Conservation (phyloP, 2,797 vertebrate species). For the Falco peregrinus region DNA sequence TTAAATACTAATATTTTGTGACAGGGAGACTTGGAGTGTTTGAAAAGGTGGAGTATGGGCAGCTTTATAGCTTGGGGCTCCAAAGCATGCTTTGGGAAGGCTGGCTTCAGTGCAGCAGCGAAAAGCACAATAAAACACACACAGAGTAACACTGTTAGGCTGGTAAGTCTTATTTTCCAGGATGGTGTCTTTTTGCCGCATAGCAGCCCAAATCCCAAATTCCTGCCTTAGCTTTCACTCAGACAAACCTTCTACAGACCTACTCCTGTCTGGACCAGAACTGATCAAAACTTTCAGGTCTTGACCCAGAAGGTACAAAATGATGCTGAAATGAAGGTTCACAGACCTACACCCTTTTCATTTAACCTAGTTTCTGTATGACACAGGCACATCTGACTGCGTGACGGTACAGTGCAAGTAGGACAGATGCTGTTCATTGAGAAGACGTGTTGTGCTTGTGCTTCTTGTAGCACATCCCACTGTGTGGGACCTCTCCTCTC, state of each 20-base stretch:
- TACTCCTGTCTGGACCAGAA: not conserved
- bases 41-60: not conserved
- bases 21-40: not conserved
- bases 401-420: rapidly evolving
- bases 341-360: conserved; percentile 7
- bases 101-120: not conserved
- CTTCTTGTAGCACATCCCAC: not conserved
- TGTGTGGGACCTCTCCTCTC: rapidly evolving
- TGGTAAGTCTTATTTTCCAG: not conserved
- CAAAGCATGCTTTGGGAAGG: not conserved
- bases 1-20: conserved; percentile 38
- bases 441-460: not conserved
- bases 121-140: not conserved
- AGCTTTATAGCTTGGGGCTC: not conserved
- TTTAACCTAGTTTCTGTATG: conserved; percentile 59
- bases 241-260: not conserved
- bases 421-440: not conserved
- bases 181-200: not conserved
- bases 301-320: not conserved
- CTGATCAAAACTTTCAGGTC: not conserved
- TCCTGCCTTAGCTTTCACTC: not conserved
- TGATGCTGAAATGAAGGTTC: not conserved
- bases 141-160: not conserved
- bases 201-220: not conserved
- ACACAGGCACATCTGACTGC: conserved; percentile 3